These are phyloP conservation scores for Pharmacophagus antenor DNA, from an alignment of 2,888 invertebrate species.

Conservation along the genomic window DNA sequence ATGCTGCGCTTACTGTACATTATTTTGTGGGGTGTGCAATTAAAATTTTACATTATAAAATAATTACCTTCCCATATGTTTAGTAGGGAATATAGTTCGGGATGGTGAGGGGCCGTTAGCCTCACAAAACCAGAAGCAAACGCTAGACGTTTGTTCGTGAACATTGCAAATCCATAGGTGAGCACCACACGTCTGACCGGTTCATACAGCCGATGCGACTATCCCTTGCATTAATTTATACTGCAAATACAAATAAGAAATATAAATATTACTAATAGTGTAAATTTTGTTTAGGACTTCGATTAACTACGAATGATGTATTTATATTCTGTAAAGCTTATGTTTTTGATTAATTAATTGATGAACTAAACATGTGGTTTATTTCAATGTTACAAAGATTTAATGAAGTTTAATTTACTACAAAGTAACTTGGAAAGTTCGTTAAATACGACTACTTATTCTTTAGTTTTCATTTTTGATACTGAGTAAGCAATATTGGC, in stretches of 20 bases:
- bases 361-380: background rate
- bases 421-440: background rate
- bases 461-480: too few relatives aligned
- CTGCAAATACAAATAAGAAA: background rate
- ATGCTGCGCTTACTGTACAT: too few relatives aligned
- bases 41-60: background rate
- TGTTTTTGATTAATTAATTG: constrained; percentile 5
- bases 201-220: background rate
- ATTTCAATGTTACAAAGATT: constrained; percentile 2
- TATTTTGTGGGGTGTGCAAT: too few relatives aligned
- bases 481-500: too few relatives aligned
- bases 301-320: background rate
- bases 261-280: too few relatives aligned
- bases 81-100: background rate
- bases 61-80: background rate
- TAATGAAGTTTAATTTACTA: background rate
- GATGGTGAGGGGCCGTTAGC: constrained; percentile 4
- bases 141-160: constrained; percentile 8
- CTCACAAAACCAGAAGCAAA: constrained; percentile 7
- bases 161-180: constrained; percentile 5
- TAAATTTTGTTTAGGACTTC: too few relatives aligned
- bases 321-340: background rate
- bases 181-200: constrained; percentile 5
- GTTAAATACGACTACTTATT: background rate
- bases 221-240: background rate